Conservation (phyloP, 2,113 vertebrate genomes). For the Brevimyrus niger region DNA sequence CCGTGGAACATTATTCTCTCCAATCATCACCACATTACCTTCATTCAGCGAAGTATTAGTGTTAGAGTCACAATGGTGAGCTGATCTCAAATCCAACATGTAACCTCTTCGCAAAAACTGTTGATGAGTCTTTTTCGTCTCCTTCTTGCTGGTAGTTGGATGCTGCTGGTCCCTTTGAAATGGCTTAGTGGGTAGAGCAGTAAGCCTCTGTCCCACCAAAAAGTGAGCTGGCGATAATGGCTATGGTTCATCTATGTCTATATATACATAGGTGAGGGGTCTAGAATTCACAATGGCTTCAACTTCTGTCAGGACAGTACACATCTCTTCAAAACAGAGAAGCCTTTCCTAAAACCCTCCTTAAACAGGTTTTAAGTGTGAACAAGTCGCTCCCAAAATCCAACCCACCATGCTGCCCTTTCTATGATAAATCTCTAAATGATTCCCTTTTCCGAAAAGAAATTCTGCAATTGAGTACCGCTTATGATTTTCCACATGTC, state of each 20-base stretch:
- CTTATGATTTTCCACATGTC: neutral
- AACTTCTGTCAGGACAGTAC: too few relatives aligned
- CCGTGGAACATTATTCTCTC: neutral
- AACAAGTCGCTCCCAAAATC: too few relatives aligned
- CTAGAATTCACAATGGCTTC: too few relatives aligned
- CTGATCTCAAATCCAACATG: constrained; percentile 18
- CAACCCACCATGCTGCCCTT: neutral
- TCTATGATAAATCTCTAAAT: neutral
- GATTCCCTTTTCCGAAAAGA: neutral
- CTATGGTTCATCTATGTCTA: neutral
- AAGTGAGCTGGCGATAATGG: constrained; percentile 8
- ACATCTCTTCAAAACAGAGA: too few relatives aligned
- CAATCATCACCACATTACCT: constrained; percentile 4
- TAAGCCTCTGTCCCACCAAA: constrained; percentile 11
- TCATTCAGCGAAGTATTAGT: neutral
- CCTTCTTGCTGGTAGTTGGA: constrained; percentile 6
- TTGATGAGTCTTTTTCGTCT: neutral
- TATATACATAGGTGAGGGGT: too few relatives aligned
- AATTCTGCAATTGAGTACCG: neutral
- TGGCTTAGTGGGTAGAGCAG: constrained; percentile 1
- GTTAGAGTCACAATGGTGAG: neutral
- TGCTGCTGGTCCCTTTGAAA: constrained; percentile 7
- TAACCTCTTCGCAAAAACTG: too few relatives aligned
- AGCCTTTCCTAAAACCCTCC: too few relatives aligned
- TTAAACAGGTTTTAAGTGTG: too few relatives aligned